phyloP scores from a whole-genome alignment of 2,113 vertebrate genomes.

The Cyanoderma ruficeps region DNA sequence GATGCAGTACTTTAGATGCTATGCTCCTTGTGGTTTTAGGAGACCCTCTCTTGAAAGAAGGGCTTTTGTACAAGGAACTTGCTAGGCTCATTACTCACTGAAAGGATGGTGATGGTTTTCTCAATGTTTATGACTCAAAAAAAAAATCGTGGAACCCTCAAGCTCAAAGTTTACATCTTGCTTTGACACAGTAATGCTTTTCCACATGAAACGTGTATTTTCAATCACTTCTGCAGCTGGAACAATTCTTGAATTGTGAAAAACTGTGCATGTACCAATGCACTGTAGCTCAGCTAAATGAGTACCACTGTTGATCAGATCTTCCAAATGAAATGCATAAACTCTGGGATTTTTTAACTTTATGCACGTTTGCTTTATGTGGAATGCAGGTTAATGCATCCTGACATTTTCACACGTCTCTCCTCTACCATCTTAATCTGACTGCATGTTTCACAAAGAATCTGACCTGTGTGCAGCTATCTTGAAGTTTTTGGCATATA shows the following conservation, averaged over 20 bases:
- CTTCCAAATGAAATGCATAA: background rate
- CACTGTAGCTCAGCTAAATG: background rate
- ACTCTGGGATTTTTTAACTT: background rate
- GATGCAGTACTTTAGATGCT: constrained; percentile 23
- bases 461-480: background rate
- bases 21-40: constrained; percentile 40
- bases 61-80: background rate
- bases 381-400: background rate
- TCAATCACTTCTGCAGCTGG: background rate
- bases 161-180: background rate
- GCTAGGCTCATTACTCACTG: background rate
- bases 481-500: background rate
- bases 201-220: background rate
- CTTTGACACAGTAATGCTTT: background rate
- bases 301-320: background rate
- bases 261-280: background rate
- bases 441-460: background rate
- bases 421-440: background rate
- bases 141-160: background rate
- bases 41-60: constrained; percentile 20
- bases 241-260: background rate
- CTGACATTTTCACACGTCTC: background rate
- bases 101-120: background rate
- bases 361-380: background rate
- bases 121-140: background rate